Evolutionary conservation across 53 echinoderm and acorn worm species (phyloP), one percentile per base, ranked within the genome.

Genomic region (Glandiceps talaboti): DNA sequence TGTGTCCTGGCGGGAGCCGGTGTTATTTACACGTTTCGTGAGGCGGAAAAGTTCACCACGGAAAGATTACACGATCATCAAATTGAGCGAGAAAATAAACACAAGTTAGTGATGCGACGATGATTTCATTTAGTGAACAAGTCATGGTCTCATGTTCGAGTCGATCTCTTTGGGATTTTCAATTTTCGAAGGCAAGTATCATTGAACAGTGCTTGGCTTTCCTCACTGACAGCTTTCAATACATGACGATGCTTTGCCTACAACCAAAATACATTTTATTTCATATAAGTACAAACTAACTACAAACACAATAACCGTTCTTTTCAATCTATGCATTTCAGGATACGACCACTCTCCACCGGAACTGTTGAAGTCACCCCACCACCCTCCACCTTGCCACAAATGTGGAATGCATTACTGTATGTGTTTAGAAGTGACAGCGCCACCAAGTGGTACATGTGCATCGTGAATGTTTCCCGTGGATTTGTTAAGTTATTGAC

Each of bases 331-430:
- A n/a, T n/a, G n/a, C n/a, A n/a, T 45, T 45, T 6, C 64, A 45
- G 64, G 64, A 45, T 45, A 45, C 20, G 64, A 12, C 64, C 6
- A 45, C 64, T 20, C 6, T 20, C 20, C 64, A 12, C 64, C 64
- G 6, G 64, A 45, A 20, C 20, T 45, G 20, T 20, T 45, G 20
- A 45, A 45, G 64, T 45, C 64, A 12, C 64, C 64, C 20, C 20
- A 6, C 64, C 6, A 45, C 64, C 64, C 64, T 45, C 64, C 64
- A 45, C 29, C 33, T 0, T 80, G 80, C 33, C 6, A 30, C 27
- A 76, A 74, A 10, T 85, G 85, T 20, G 85, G 74, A 32, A 32
- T 29, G 26, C 33, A 74, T 25, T 85, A 85, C 80, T 85, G 85
- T 30, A 79, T 73, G 76, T 85, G 85, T 74, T 79, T 30, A 82